Conservation (phyloP, 1,140 invertebrate genomes). For the Ceratina australensis region DNA sequence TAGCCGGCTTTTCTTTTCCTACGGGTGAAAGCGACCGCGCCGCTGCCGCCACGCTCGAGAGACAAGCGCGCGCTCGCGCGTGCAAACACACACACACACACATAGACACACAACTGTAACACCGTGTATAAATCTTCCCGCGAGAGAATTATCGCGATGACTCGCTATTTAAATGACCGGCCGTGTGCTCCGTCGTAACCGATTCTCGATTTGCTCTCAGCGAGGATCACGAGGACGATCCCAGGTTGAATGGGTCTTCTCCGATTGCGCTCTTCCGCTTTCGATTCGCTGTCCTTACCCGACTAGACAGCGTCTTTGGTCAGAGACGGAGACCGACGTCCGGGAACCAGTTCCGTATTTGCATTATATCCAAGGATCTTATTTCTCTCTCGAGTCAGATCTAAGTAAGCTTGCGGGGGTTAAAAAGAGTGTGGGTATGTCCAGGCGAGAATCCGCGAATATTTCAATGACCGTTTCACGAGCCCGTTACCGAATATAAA, state of each 20-base stretch:
- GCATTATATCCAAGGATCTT: not conserved
- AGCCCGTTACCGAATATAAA: slow-evolving; percentile 53
- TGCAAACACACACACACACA: too few species aligned
- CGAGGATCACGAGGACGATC: not conserved
- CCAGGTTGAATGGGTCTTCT: not conserved
- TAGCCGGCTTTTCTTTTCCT: slow-evolving; percentile 5
- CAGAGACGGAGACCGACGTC: slow-evolving; percentile 9
- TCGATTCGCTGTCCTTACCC: not conserved
- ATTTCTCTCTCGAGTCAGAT: not conserved
- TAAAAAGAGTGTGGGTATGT: not conserved
- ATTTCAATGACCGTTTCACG: slow-evolving; percentile 25
- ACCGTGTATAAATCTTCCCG: slow-evolving; percentile 32
- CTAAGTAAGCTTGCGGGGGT: not conserved
- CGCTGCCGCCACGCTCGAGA: not conserved
- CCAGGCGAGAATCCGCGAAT: slow-evolving; percentile 1
- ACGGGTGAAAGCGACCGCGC: slow-evolving; percentile 32
- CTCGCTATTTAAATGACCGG: slow-evolving; percentile 19
- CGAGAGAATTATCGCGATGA: slow-evolving; percentile 36
- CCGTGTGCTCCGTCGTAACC: slow-evolving; percentile 7
- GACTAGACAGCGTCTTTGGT: not conserved
- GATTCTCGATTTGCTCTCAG: slow-evolving; percentile 18
- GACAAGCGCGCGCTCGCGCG: not conserved
- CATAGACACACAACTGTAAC: slow-evolving; percentile 5
- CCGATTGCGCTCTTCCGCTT: not conserved
- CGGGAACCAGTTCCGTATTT: not conserved